Conservation (phyloP, 2,888 invertebrate species). For the Rhorus exstirpatorius region DNA sequence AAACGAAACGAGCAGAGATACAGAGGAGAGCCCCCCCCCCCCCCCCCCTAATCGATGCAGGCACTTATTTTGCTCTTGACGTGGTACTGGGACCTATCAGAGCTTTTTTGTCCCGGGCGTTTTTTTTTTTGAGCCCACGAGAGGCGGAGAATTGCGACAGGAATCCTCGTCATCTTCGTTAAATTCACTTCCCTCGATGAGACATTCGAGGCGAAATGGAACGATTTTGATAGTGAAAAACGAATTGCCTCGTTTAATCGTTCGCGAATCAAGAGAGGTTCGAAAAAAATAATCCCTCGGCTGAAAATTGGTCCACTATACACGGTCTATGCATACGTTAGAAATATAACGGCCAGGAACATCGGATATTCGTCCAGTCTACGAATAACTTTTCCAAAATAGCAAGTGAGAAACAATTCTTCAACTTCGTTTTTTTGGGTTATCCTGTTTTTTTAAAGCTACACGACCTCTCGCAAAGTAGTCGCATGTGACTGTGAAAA, state of each 20-base stretch:
- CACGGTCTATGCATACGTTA: too few relatives aligned
- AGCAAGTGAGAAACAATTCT: too few relatives aligned
- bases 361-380: too few relatives aligned
- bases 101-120: conserved; percentile 26
- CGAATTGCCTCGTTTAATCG: too few relatives aligned
- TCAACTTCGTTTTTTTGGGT: too few relatives aligned
- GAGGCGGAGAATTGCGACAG: conserved; percentile 31
- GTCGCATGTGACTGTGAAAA: too few relatives aligned
- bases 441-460: too few relatives aligned
- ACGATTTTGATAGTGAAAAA: not conserved
- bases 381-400: too few relatives aligned
- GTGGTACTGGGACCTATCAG: conserved; percentile 24
- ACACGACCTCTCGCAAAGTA: too few relatives aligned
- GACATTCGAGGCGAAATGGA: not conserved
- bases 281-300: not conserved
- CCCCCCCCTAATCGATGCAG: conserved; percentile 73
- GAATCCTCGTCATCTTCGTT: not conserved
- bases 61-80: conserved; percentile 54
- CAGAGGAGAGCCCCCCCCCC: too few relatives aligned
- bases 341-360: too few relatives aligned
- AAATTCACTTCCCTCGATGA: not conserved
- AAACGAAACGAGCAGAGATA: conserved; percentile 69
- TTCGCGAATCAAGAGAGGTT: not conserved
- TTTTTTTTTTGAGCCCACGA: conserved; percentile 6
- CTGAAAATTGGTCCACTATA: not conserved